These are phyloP conservation scores for Drosophila tripunctata DNA, from an alignment of 2,888 invertebrate genomes.

Conservation along the genomic window DNA sequence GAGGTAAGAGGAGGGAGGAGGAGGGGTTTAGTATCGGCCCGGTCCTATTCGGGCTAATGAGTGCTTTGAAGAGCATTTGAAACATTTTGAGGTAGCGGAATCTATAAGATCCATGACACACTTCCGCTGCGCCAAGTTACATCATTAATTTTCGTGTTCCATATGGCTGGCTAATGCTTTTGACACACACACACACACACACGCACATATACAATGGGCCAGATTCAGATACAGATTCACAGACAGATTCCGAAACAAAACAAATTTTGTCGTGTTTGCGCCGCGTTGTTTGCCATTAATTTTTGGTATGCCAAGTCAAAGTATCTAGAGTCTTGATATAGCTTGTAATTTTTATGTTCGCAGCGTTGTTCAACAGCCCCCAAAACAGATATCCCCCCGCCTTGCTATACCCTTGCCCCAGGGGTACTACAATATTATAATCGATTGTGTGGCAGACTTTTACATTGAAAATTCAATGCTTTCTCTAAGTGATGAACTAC, in stretches of 20 bases:
- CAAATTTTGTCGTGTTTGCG: conserved; percentile 80
- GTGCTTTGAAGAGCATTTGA: conserved; percentile 32
- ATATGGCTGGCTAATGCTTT: conserved; percentile 69
- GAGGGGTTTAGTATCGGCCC: conserved; percentile 23
- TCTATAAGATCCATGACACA: conserved; percentile 76
- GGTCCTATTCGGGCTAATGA: conserved; percentile 63
- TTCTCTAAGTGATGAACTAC: too few relatives aligned
- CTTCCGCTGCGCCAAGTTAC: conserved; percentile 73
- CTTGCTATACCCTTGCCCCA: conserved; percentile 1
- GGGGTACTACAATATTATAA: background rate
- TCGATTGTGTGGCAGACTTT: background rate
- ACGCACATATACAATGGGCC: conserved; percentile 49
- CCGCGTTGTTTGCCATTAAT: conserved; percentile 79
- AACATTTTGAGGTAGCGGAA: conserved; percentile 55
- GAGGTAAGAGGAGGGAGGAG: background rate
- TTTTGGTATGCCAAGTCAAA: conserved; percentile 51
- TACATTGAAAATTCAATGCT: too few relatives aligned
- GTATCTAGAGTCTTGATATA: conserved; percentile 59
- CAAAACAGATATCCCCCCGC: conserved; percentile 2
- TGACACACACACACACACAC: conserved; percentile 35
- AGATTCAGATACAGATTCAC: conserved; percentile 6
- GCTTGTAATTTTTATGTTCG: conserved; percentile 77
- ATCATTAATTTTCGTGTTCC: conserved; percentile 74
- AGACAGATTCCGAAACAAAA: conserved; percentile 40
- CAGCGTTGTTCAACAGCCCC: conserved; percentile 61